Evolutionary conservation across 1,140 invertebrate genomes (phyloP).

Genomic region (Trichoplusia ni): DNA sequence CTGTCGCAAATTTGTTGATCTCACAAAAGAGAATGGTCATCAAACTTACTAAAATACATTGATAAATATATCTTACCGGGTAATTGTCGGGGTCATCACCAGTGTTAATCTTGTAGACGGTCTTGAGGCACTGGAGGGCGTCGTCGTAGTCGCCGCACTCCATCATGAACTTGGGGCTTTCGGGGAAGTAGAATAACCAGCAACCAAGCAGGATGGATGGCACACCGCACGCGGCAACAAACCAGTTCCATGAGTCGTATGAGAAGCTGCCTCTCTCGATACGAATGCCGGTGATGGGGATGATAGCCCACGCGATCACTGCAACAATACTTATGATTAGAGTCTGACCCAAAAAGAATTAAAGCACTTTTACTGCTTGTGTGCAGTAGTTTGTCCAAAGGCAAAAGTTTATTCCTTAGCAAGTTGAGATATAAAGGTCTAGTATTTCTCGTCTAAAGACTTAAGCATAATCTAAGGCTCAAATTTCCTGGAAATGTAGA

Average conservation of each 20-base stretch:
- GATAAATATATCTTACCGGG: constrained; percentile 81
- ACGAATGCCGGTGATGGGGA: constrained; percentile 84
- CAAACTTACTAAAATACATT: no score
- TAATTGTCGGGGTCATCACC: constrained; percentile 85
- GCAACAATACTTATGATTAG: constrained; percentile 36
- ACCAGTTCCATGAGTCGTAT: constrained; percentile 89
- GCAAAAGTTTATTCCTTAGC: no score
- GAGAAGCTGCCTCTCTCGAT: constrained; percentile 82
- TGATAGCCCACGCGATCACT: constrained; percentile 88
- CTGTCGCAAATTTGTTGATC: no score
- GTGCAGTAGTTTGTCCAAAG: no score
- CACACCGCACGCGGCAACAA: constrained; percentile 86
- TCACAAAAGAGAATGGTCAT: no score
- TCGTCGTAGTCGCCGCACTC: constrained; percentile 88
- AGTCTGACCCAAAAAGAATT: no score
- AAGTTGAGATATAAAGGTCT: no score
- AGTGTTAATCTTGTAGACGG: constrained; percentile 87
- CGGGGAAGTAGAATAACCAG: constrained; percentile 89
- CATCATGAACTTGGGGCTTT: constrained; percentile 92
- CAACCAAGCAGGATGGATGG: constrained; percentile 84
- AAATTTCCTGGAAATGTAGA: no score
- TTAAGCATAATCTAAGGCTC: no score
- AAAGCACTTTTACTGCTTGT: no score
- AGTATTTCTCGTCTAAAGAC: no score
- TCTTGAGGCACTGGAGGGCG: constrained; percentile 85